Conservation (phyloP, 2,888 invertebrate genomes). For the Abscondita cerata region DNA sequence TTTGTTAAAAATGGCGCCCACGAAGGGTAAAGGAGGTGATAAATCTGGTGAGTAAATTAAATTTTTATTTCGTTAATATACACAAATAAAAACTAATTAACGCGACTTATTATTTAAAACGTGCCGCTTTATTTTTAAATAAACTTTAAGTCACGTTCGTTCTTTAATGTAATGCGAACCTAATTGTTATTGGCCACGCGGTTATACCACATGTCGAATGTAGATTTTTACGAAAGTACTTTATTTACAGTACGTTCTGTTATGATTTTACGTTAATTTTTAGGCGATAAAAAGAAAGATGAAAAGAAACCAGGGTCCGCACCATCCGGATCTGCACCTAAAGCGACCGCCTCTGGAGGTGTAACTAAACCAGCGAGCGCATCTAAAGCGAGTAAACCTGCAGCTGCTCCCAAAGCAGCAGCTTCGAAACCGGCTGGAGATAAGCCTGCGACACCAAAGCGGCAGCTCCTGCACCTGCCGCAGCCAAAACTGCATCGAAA, state of each 20-base stretch:
- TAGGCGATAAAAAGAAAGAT: constrained; percentile 59
- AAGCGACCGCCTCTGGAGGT: constrained; percentile 45
- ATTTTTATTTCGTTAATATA: constrained; percentile 1
- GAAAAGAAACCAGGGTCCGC: constrained; percentile 60
- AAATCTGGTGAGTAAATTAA: constrained; percentile 75
- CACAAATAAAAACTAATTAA: constrained; percentile 6
- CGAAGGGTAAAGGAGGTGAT: constrained; percentile 80
- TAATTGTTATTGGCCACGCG: constrained; percentile 2
- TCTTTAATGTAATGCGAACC: no score
- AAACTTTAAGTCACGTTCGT: no score
- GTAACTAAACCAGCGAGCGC: constrained; percentile 29
- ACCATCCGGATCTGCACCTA: constrained; percentile 46
- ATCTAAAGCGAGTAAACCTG: constrained; percentile 22
- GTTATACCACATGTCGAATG: neutral
- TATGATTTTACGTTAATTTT: constrained; percentile 47
- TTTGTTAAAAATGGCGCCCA: constrained; percentile 79
- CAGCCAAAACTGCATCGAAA: constrained; percentile 1
- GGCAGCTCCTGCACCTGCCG: constrained; percentile 45
- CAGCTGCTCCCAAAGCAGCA: constrained; percentile 50
- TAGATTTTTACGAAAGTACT: neutral
- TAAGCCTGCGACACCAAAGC: constrained; percentile 56
- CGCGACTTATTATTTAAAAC: no score
- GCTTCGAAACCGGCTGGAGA: constrained; percentile 55
- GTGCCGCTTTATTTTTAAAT: no score
- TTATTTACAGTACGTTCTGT: neutral